Base-by-base conservation (phyloP, 2,113 vertebrate genomes). In the Nannobrachium achirus region DNA sequence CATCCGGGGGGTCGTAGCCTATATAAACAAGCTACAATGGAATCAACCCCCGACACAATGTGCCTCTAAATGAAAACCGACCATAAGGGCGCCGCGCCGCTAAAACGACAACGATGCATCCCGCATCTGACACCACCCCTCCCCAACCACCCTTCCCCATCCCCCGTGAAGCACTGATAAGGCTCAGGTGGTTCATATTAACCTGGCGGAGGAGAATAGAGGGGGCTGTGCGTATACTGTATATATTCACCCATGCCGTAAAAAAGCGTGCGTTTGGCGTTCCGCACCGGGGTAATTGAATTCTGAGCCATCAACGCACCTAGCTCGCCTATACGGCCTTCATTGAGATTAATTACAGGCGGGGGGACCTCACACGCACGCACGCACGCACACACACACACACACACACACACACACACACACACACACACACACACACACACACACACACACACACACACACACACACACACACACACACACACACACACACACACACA, bases 331-430 rank as follows among this genome's bases (percentile, higher is more conserved):
- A 33, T 33, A 93, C 82, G 91, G 91, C 93, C 95, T 90, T 98
- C 95, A 96, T 96, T 95, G 95, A 96, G 96, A 98, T 99, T 97
- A 98, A 98, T 98, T 97, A 96, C 95, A 94, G 49, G 91, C 93
- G 87, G 89, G 93, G 93, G 91, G 91, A 89, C 87, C 78, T 76
- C 88, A 93, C 92, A 92, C 89, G 84, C 92, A 90, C 91, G 84
- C 76, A 77, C 92, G 92, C 92, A 91, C 86, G 88, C n/a, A 5
- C 25, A 33, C 6, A 33, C 6, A 5, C 25, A 33, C 25, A 5
- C 25, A 5, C 25, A 2, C 25, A 33, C 25, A 33, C 25, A 33
- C 25, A 33, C 25, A 25, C 25, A 25, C 25, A 25, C 25, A 25
- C 25, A 25, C 25, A 25, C 25, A 25, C 25, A 25, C 25, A 33